Evolutionary conservation across 1,140 invertebrate species (phyloP), one percentile per base, ranked within the genome.

Genomic region (Bombus consobrinus): DNA sequence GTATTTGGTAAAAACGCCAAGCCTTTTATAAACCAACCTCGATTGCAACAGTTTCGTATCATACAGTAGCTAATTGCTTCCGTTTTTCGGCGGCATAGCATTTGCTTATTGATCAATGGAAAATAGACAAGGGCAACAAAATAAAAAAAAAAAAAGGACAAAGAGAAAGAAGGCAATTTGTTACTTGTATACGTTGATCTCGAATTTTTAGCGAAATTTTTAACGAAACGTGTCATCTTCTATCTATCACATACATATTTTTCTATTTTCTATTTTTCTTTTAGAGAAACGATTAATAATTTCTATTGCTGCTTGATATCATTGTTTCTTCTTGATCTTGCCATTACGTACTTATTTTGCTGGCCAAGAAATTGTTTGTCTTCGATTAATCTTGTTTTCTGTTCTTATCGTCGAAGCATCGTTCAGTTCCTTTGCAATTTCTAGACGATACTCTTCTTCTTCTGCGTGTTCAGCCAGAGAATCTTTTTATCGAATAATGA

Each of bases 1-100:
- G 41, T 69, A 59, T 43, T 34, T n/a, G 57, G 4, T 68, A 32
- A 25, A 73, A 47, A 77, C 72, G 43, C 37, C 34, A 47, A 83
- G 66, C 32, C 43, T 69, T 69, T 69, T 22, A 15, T 59, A 76
- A 34, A 68, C 47, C 78, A 41, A 81, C 25, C 43, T 81, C 62
- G 47, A 82, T 82, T 68, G 62, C 59, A 81, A 81, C 69, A 41
- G 9, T 41, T 83, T 32, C 9, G 22, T 37, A 72, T 72, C 39
- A 15, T n/a, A n/a, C n/a, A 71, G 25, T 71, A 75, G 10, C 25
- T 64, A 73, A 64, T 74, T 37, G 25, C 1, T 82, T 8, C 4
- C n/a, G 43, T 41, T 37, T 71, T 57, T 15, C 1, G 13, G 22
- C 0, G 34, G 41, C 43, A 34, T 3, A 68, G 0, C 18, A 28